Base-by-base conservation (phyloP, 2,113 vertebrate genomes). In the Neotoma lepida region DNA sequence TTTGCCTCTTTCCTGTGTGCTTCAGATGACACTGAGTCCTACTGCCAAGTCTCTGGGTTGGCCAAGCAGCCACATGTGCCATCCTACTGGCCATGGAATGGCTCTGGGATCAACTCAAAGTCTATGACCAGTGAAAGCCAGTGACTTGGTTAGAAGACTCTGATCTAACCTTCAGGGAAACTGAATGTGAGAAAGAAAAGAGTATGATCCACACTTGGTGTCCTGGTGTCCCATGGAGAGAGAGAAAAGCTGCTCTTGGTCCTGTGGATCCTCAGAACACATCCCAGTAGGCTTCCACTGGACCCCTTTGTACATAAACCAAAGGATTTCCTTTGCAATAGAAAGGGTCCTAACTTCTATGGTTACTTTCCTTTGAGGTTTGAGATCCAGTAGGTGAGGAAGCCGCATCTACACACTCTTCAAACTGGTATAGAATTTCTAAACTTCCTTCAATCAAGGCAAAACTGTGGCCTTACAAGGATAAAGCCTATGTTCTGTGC, bases 341-440 rank as follows among this genome's bases (percentile, higher is more conserved):
- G 49, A 63, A 89, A 74, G 41, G 63, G 49, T 88, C 35, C 88
- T 88, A 54, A 77, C 22, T 35, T 63, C 30, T 70, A n/a, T 22
- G 63, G 39, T 76, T 70, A 80, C n/a, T 89, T 86, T 68, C 82
- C 8, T 66, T 33, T 70, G 51, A 91, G 88, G 30, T 30, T 6
- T 46, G 28, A 10, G 3, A 78, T 39, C 54, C 68, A 30, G 33
- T 22, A 66, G 30, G 41, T 66, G 17, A 24, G 54, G 39, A 51
- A 68, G 24, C 24, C n/a, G 44, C 51, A 14, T 87, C n/a, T 78
- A 63, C 30, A 80, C 20, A 39, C 26, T 70, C 18, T 51, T 94
- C 89, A 94, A 41, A 86, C 51, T 82, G 76, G 15, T 61, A 10
- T 24, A 77, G n/a, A n/a, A n/a, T 30, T 88, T 92, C 85, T 87